A percentile compares a stretch with the other conserved stretches of the same genome.
Evolutionary conservation across 2,888 invertebrate genomes (phyloP).

Genomic region (Nasonovia ribisnigri): DNA sequence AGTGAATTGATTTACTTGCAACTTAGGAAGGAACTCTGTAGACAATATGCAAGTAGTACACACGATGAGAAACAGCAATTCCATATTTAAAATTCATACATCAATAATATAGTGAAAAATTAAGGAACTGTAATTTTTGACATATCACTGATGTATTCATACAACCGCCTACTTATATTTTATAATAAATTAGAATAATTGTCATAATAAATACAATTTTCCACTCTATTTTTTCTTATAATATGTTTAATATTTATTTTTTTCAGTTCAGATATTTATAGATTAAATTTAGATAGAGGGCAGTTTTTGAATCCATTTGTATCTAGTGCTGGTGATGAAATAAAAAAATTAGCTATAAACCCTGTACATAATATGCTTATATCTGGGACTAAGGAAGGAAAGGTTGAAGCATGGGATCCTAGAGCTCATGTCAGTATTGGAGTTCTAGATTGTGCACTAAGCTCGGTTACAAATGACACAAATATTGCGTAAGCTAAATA

Average conservation of each 20-base stretch:
- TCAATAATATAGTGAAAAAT: too few species aligned
- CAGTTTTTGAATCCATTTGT: constrained; percentile 89
- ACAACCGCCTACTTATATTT: background rate
- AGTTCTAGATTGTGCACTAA: constrained; percentile 85
- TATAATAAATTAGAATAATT: background rate
- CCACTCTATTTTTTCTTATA: background rate
- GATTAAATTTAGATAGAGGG: constrained; percentile 95
- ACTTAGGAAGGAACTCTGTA: too few species aligned
- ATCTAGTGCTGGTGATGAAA: constrained; percentile 75
- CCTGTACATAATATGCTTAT: constrained; percentile 88
- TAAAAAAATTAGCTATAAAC: constrained; percentile 87
- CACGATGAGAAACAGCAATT: too few species aligned
- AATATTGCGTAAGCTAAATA: constrained; percentile 56
- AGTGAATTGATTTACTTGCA: too few species aligned
- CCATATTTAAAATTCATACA: too few species aligned
- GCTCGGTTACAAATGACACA: constrained; percentile 70
- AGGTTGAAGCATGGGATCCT: constrained; percentile 97
- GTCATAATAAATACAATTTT: background rate
- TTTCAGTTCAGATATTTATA: constrained; percentile 85
- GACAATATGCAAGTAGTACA: too few species aligned
- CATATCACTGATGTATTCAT: too few species aligned
- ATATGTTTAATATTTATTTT: constrained; percentile 44
- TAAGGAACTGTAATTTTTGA: too few species aligned
- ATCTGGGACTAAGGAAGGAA: constrained; percentile 90
- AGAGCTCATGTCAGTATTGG: constrained; percentile 83